Conservation (phyloP, 2,797 vertebrate genomes). For the Rhabdophis nuchalis region DNA sequence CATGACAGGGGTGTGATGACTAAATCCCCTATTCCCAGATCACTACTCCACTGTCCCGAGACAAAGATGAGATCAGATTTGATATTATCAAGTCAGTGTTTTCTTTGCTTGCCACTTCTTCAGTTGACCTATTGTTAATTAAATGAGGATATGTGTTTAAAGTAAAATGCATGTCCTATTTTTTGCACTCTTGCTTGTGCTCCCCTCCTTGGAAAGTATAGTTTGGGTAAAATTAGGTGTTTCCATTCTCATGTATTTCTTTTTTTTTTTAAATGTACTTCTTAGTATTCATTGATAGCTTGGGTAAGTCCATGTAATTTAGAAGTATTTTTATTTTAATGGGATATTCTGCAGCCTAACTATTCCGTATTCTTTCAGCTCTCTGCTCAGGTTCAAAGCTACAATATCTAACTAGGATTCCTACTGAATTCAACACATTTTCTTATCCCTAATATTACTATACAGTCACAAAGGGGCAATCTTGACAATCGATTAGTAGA, state of each 20-base stretch:
- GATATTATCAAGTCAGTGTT: too few species aligned
- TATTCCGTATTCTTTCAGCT: neutral
- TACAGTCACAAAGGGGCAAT: neutral
- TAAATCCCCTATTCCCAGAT: too few species aligned
- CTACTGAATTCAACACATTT: neutral
- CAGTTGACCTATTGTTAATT: neutral
- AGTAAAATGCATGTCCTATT: neutral
- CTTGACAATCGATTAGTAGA: neutral
- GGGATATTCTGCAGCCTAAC: neutral
- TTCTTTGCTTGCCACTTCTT: too few species aligned
- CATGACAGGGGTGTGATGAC: too few species aligned
- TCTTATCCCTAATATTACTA: neutral
- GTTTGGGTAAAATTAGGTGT: neutral
- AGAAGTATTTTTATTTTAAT: neutral
- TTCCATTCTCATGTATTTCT: neutral
- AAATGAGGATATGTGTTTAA: neutral
- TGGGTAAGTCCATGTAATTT: neutral
- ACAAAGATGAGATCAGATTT: too few species aligned
- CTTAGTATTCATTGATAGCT: neutral
- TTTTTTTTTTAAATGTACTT: neutral
- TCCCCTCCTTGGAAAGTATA: neutral
- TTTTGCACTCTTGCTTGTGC: neutral
- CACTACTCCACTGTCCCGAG: too few species aligned
- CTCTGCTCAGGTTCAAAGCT: neutral
- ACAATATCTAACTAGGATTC: neutral